phyloP scores from a whole-genome alignment of 1,140 invertebrate species.

The Drosophila novamexicana region DNA sequence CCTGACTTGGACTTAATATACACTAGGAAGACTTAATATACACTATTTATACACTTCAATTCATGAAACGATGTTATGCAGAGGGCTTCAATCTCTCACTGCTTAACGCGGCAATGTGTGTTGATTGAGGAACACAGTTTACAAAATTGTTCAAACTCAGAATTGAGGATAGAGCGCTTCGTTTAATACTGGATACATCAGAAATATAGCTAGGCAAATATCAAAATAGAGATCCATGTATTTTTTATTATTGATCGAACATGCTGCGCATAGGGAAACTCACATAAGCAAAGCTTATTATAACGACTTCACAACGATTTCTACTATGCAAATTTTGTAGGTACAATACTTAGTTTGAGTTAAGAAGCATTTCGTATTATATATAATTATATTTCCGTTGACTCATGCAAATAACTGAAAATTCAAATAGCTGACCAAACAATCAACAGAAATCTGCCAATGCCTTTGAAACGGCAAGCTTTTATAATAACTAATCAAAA shows the following conservation, averaged over 20 bases:
- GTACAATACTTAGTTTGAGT: slow-evolving; percentile 24
- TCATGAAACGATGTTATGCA: slow-evolving; percentile 2
- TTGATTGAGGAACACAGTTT: slow-evolving; percentile 5
- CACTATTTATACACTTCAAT: background rate
- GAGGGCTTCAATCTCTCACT: background rate
- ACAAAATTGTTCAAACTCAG: background rate
- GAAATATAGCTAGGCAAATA: slow-evolving; percentile 42
- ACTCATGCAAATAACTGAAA: slow-evolving; percentile 31
- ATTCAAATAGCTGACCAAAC: slow-evolving; percentile 49
- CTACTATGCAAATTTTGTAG: slow-evolving; percentile 28
- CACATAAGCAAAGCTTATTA: slow-evolving; percentile 72
- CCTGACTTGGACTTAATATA: slow-evolving; percentile 12
- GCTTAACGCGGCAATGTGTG: slow-evolving; percentile 16
- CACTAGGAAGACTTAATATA: slow-evolving; percentile 12
- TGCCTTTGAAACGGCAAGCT: slow-evolving; percentile 46
- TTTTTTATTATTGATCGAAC: slow-evolving; percentile 49
- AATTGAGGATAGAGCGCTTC: slow-evolving; percentile 2
- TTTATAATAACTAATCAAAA: slow-evolving; percentile 23
- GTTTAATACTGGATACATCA: slow-evolving; percentile 2
- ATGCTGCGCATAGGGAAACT: slow-evolving; percentile 67
- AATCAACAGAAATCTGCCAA: slow-evolving; percentile 58
- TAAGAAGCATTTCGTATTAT: slow-evolving; percentile 12
- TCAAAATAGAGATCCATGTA: slow-evolving; percentile 26
- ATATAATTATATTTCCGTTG: slow-evolving; percentile 31
- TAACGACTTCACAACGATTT: slow-evolving; percentile 62